Percentiles rank a stretch among this genome's conserved stretches.
Evolutionary conservation across 2,888 invertebrate genomes (phyloP).

Genomic region (Osedax fenrisi): DNA sequence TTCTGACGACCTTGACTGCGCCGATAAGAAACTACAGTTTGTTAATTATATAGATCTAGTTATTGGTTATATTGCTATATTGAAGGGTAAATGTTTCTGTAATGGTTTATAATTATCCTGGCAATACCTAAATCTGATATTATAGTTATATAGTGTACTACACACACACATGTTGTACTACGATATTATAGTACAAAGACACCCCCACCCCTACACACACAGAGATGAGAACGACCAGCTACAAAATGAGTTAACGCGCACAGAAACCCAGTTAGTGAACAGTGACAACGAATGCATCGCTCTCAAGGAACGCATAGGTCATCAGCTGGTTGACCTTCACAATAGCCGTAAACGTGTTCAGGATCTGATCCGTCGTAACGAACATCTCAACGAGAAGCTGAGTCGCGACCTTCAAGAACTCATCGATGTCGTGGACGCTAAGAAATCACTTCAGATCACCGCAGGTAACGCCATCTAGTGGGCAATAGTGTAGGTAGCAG

Average conservation of each 20-base stretch:
- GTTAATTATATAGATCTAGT: too few relatives aligned
- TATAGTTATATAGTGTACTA: too few relatives aligned
- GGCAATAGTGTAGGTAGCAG: too few relatives aligned
- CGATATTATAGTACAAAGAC: too few relatives aligned
- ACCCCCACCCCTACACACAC: too few relatives aligned
- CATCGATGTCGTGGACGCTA: neutral
- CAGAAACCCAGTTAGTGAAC: neutral
- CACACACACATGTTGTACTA: too few relatives aligned
- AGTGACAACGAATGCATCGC: neutral
- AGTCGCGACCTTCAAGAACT: neutral
- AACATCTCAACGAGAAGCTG: neutral
- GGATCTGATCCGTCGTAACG: neutral
- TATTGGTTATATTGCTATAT: too few relatives aligned
- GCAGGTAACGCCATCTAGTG: too few relatives aligned
- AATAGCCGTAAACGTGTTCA: neutral
- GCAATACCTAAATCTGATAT: too few relatives aligned
- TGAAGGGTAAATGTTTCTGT: too few relatives aligned
- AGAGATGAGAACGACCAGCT: neutral
- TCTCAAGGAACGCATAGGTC: neutral
- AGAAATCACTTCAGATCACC: neutral
- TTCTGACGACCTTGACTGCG: neutral
- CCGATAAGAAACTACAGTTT: neutral
- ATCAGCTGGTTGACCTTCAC: neutral
- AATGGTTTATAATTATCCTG: too few relatives aligned
- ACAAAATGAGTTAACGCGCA: neutral